Percentiles rank a stretch among this genome's conserved stretches.
These are phyloP conservation scores for Leuciscus idus DNA, from an alignment of 2,113 vertebrate species.

Conservation along the genomic window DNA sequence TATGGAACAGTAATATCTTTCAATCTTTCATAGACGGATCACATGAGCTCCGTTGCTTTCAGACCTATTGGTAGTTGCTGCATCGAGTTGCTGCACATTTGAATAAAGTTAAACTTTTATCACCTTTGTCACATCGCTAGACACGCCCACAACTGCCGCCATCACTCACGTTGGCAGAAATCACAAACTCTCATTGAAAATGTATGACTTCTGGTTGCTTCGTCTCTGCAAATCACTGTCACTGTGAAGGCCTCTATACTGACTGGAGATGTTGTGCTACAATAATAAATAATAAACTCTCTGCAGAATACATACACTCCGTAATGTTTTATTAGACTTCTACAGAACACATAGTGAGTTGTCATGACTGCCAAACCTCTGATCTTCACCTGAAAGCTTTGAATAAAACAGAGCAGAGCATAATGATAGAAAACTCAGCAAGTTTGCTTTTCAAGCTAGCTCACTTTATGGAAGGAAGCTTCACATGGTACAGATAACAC, in stretches of 20 bases:
- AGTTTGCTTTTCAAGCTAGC: constrained; percentile 21
- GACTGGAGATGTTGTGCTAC: not conserved
- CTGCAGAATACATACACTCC: not conserved
- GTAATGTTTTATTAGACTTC: constrained; percentile 29
- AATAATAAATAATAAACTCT: constrained; percentile 31
- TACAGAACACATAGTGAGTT: constrained; percentile 21
- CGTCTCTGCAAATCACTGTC: constrained; percentile 9
- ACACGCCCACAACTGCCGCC: not conserved
- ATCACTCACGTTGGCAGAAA: not conserved
- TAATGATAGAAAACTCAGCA: constrained; percentile 10
- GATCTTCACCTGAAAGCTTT: constrained; percentile 35
- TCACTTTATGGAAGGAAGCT: constrained; percentile 18
- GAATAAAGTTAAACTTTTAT: not conserved
- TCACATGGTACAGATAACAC: not conserved
- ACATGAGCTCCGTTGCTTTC: not conserved
- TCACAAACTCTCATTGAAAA: constrained; percentile 3
- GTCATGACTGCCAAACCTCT: constrained; percentile 24
- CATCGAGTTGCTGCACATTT: not conserved
- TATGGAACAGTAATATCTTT: not conserved
- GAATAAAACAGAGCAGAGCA: constrained; percentile 27
- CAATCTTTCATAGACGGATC: not conserved
- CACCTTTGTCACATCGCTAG: not conserved
- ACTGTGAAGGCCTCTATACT: not conserved
- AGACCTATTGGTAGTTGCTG: not conserved
- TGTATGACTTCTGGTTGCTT: not conserved